Percentiles rank a stretch among this genome's conserved stretches.
Evolutionary conservation across 2,113 vertebrate species (phyloP).

Genomic region (Meleagris gallopavo): DNA sequence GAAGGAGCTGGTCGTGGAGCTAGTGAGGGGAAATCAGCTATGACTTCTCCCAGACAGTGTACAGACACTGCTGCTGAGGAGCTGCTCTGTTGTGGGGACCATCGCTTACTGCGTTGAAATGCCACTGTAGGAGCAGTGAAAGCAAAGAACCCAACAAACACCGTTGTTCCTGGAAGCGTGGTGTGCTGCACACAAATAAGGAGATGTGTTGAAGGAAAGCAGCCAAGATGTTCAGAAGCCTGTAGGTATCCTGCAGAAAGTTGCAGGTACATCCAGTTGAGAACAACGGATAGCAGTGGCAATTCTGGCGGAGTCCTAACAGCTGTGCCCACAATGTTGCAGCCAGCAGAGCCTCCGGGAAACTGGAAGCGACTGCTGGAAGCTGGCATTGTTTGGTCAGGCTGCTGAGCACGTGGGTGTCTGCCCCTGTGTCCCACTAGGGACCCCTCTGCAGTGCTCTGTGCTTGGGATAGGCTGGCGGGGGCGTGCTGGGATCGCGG

Average conservation of each 20-base stretch:
- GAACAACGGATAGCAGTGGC: background rate
- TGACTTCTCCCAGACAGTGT: background rate
- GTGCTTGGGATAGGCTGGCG: background rate
- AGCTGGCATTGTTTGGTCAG: background rate
- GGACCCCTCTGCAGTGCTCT: background rate
- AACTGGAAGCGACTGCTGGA: background rate
- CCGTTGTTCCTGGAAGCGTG: background rate
- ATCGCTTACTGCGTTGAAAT: background rate
- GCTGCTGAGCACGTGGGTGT: background rate
- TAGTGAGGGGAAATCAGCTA: background rate
- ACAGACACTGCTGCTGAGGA: background rate
- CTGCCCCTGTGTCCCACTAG: background rate
- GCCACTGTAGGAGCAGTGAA: background rate
- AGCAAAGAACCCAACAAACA: background rate
- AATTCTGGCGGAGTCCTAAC: background rate
- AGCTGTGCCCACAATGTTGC: background rate
- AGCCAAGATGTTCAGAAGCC: background rate
- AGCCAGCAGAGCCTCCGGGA: background rate
- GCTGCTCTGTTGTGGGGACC: background rate
- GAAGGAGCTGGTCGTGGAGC: background rate
- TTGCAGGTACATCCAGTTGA: background rate
- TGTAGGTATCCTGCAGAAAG: background rate
- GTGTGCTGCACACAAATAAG: fast-evolving
- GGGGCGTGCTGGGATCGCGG: constrained; percentile 22
- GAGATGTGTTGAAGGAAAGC: background rate